These are phyloP conservation scores for Spodoptera picta DNA, from an alignment of 2,888 invertebrate genomes.

Conservation along the genomic window DNA sequence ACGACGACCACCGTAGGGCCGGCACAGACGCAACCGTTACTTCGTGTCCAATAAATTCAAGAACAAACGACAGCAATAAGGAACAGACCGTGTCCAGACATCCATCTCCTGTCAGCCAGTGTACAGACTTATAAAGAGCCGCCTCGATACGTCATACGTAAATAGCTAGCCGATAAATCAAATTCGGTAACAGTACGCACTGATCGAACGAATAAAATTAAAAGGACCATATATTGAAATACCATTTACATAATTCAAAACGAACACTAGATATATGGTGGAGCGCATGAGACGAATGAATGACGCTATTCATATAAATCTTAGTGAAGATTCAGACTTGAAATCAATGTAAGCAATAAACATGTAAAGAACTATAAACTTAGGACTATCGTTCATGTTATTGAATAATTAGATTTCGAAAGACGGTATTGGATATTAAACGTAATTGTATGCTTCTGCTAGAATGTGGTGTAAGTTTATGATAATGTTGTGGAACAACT, in stretches of 20 bases:
- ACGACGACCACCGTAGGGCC: slow-evolving; percentile 69
- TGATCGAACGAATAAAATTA: slow-evolving; percentile 69
- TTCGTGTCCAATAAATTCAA: slow-evolving; percentile 86
- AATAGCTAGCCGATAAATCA: slow-evolving; percentile 77
- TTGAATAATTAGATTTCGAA: slow-evolving; percentile 63
- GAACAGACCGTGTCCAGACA: slow-evolving; percentile 75
- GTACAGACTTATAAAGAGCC: slow-evolving; percentile 68
- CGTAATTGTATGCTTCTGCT: slow-evolving; percentile 49
- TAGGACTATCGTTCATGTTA: slow-evolving; percentile 55
- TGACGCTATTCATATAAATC: slow-evolving; percentile 71
- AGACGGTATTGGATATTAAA: slow-evolving; percentile 53
- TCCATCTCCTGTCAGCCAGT: slow-evolving; percentile 80
- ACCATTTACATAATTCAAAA: slow-evolving; percentile 75
- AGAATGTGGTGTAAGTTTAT: slow-evolving; percentile 53
- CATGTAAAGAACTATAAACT: slow-evolving; percentile 63
- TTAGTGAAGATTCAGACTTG: slow-evolving; percentile 59
- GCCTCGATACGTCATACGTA: slow-evolving; percentile 70
- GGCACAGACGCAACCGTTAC: slow-evolving; percentile 76
- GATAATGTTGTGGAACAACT: slow-evolving; percentile 55
- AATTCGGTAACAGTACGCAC: slow-evolving; percentile 70
- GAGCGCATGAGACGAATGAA: slow-evolving; percentile 67
- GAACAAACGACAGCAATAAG: slow-evolving; percentile 84
- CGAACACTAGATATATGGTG: slow-evolving; percentile 65
- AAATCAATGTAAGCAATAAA: slow-evolving; percentile 69
- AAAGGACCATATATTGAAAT: slow-evolving; percentile 70